These are phyloP conservation scores for Drosophila fulvimacula DNA, from an alignment of 2,888 invertebrate genomes.

Conservation along the genomic window DNA sequence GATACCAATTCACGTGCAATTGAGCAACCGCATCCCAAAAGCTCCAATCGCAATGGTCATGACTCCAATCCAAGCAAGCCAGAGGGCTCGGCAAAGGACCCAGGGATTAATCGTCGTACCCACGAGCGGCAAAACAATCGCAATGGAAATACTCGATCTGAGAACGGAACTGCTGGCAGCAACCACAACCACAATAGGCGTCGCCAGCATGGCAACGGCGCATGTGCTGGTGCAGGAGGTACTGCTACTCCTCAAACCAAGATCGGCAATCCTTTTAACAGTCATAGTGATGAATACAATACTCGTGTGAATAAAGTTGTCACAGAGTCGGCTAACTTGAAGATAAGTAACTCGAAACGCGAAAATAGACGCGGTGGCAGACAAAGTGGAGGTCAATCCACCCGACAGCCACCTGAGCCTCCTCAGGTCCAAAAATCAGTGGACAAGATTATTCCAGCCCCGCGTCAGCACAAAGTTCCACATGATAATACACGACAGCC, in stretches of 20 bases:
- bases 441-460: constrained; percentile 42
- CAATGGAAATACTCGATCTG: constrained; percentile 50
- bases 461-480: constrained; percentile 42
- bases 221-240: neutral
- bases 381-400: constrained; percentile 22
- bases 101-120: constrained; percentile 38
- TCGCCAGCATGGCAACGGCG: constrained; percentile 32
- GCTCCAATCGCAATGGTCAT: constrained; percentile 44
- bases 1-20: constrained; percentile 24
- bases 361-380: constrained; percentile 53
- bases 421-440: constrained; percentile 58
- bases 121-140: constrained; percentile 43
- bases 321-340: constrained; percentile 74
- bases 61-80: constrained; percentile 40
- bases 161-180: constrained; percentile 53
- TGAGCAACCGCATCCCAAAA: constrained; percentile 30
- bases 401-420: constrained; percentile 30
- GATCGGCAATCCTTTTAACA: constrained; percentile 16
- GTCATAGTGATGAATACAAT: constrained; percentile 44
- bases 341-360: constrained; percentile 67
- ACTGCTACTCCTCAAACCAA: constrained; percentile 19
- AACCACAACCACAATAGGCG: constrained; percentile 36
- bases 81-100: constrained; percentile 42
- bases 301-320: constrained; percentile 56
- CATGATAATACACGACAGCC: constrained; percentile 64